Conservation (phyloP, 2,797 vertebrate species). For the Aulostomus chinensis region DNA sequence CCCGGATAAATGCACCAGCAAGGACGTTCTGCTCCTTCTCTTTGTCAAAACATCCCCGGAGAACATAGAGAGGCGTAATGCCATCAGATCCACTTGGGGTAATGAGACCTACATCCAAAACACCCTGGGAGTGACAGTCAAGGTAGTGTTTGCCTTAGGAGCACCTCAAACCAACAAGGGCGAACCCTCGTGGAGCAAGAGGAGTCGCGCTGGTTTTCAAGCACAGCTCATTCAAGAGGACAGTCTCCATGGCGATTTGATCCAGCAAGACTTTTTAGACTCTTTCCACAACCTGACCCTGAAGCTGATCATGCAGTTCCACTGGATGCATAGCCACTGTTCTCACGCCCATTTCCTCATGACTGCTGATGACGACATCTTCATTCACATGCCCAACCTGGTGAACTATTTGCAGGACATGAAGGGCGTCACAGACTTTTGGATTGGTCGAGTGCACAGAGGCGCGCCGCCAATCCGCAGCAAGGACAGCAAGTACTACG, state of each 20-base stretch:
- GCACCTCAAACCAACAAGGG: conserved; percentile 31
- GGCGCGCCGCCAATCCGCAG: conserved; percentile 88
- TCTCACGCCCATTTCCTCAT: conserved; percentile 91
- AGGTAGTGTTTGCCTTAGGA: conserved; percentile 91
- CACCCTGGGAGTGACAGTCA: conserved; percentile 85
- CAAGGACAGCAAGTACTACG: conserved; percentile 92
- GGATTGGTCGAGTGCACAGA: conserved; percentile 91
- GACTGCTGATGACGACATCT: conserved; percentile 95
- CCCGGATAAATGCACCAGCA: conserved; percentile 79
- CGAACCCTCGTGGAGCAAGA: conserved; percentile 21
- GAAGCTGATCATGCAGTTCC: conserved; percentile 93
- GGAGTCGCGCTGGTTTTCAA: conserved; percentile 53
- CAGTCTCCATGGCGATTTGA: conserved; percentile 80
- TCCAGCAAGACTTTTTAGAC: conserved; percentile 95
- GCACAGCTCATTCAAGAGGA: conserved; percentile 82
- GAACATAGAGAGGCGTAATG: conserved; percentile 83
- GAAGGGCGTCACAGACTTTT: conserved; percentile 83
- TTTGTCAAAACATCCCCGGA: conserved; percentile 91
- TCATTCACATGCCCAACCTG: conserved; percentile 94
- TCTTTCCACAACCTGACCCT: conserved; percentile 95
- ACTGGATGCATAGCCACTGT: conserved; percentile 90
- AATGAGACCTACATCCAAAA: conserved; percentile 83
- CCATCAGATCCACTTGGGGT: conserved; percentile 94
- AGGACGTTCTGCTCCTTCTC: conserved; percentile 89
- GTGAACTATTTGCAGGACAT: conserved; percentile 86